Base-by-base conservation (phyloP, 2,888 invertebrate genomes). In the Archips xylosteana region DNA sequence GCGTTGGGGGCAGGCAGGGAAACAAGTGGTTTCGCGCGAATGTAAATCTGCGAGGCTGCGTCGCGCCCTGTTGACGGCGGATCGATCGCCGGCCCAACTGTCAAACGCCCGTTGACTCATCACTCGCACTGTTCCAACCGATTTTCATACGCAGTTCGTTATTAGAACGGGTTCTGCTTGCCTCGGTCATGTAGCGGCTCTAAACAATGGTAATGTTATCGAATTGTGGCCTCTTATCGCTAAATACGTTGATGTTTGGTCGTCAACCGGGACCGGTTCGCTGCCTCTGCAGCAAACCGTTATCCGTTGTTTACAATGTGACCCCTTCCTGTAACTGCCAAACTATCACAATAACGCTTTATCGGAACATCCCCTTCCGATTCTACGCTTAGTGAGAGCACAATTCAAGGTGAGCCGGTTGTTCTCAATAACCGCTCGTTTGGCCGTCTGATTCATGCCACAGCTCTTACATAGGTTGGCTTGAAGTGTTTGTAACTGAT, bases 61-160 rank as follows among this genome's bases (percentile, higher is more conserved):
- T 86, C 88, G 88, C 87, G 85, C 87, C 87, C 88, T 85, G 87
- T 85, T 85, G 85, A 83, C 84, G 82, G 79, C 82, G 86, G 83
- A 95, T 95, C 95, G 95, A 95, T 95, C 94, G 93, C 90, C 87
- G 89, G 88, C 87, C 82, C 88, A 87, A 86, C 90, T 91, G 92
- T 92, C 92, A 91, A 90, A 87, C 88, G 85, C 85, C 87, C 88
- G 92, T 93, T 93, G 94, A 94, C 91, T 93, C 94, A 93, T 92
- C 91, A 86, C 83, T 82, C 79, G 83, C 76, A 74, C 81, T 81
- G 77, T 82, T 81, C 83, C 75, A 78, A 79, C 85, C 83, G 82
- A 83, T 87, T 86, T 88, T 88, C 87, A 89, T 89, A 90, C 90
- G 90, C 89, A 89, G 85, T 91, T 89, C 82, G 77, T 73, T 83